These are phyloP conservation scores for Calameuta pallipes DNA, from an alignment of 2,888 invertebrate species.

Conservation along the genomic window DNA sequence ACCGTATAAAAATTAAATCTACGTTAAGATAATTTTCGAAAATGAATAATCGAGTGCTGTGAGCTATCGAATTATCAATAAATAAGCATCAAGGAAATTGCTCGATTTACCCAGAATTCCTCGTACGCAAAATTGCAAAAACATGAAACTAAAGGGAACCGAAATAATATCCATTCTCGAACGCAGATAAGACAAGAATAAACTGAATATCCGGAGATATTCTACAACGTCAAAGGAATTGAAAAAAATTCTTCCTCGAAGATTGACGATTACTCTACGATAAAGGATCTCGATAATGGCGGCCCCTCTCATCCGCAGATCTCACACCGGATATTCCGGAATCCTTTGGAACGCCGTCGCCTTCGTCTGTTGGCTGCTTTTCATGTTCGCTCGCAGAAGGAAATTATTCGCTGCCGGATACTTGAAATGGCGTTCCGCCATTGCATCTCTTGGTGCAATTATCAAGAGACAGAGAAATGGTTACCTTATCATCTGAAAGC, in stretches of 20 bases:
- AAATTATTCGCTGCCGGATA: not conserved
- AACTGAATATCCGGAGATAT: not conserved
- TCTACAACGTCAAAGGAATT: not conserved
- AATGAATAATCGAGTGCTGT: not conserved
- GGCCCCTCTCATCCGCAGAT: not conserved
- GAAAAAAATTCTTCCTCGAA: not conserved
- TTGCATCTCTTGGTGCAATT: not conserved
- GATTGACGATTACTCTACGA: not conserved
- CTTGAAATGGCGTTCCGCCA: not conserved
- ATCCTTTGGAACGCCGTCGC: not conserved
- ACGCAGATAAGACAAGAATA: not conserved
- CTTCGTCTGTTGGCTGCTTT: not conserved
- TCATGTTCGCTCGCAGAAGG: not conserved
- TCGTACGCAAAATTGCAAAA: not conserved
- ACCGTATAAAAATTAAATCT: not conserved
- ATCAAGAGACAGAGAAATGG: not conserved
- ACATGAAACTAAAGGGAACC: not conserved
- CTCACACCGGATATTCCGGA: not conserved
- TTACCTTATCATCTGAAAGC: not conserved
- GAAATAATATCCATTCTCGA: not conserved
- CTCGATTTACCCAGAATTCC: not conserved
- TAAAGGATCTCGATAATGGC: not conserved
- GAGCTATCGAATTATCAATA: not conserved
- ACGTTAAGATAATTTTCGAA: not conserved
- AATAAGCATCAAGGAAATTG: not conserved